Conservation (phyloP, 2,888 invertebrate species). For the Cataglyphis cursor region DNA sequence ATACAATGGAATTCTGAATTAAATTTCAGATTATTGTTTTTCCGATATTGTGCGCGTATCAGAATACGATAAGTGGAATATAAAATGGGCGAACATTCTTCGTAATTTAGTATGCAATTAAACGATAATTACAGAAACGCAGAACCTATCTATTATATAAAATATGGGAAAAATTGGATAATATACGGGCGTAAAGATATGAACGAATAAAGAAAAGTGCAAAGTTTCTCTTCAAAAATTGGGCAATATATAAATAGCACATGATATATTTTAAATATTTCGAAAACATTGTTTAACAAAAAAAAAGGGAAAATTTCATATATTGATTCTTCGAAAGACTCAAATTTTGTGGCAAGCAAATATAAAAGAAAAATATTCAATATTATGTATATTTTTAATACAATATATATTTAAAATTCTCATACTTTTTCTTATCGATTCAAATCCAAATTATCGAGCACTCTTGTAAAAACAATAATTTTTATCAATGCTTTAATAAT, state of each 20-base stretch:
- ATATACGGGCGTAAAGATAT: neutral
- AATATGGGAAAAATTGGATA: neutral
- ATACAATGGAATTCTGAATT: conserved; percentile 37
- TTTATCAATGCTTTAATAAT: neutral
- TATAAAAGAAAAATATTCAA: neutral
- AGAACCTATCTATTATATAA: neutral
- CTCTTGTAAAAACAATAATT: neutral
- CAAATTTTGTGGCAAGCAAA: neutral
- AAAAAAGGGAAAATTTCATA: neutral
- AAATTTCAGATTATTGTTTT: conserved; percentile 55
- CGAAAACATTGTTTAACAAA: neutral
- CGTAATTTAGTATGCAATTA: conserved; percentile 24
- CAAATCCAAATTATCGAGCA: neutral
- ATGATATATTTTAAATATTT: neutral
- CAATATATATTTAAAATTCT: neutral
- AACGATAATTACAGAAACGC: conserved; percentile 26
- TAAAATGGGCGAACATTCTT: conserved; percentile 28
- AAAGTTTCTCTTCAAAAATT: neutral
- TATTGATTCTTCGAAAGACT: neutral
- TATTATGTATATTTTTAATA: neutral
- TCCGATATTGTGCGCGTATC: conserved; percentile 50
- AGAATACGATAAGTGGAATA: conserved; percentile 51
- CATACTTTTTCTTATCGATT: neutral
- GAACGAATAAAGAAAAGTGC: neutral
- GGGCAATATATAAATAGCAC: neutral